Percentiles rank a stretch among this genome's conserved stretches.
Evolutionary conservation across 2,113 vertebrate species (phyloP).

Genomic region (Bucco capensis): DNA sequence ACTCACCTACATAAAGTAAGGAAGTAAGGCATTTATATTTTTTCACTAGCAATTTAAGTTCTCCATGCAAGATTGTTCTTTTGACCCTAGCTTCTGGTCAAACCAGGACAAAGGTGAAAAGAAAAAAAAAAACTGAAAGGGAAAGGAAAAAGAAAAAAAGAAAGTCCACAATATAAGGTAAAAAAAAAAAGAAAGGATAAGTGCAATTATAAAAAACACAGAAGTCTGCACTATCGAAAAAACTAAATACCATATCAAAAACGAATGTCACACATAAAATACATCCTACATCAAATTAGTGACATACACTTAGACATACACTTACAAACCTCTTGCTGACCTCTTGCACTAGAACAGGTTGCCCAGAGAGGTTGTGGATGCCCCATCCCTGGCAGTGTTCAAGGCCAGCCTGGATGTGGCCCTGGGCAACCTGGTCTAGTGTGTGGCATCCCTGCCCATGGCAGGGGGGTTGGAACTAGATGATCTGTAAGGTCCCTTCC

Average conservation of each 20-base stretch:
- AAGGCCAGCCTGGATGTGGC: too few relatives aligned
- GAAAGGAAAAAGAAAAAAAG: too few relatives aligned
- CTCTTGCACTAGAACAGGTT: too few relatives aligned
- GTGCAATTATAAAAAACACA: background rate
- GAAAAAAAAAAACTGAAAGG: too few relatives aligned
- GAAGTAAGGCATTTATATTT: background rate
- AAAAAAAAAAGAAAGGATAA: background rate
- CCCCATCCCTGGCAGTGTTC: too few relatives aligned
- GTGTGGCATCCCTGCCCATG: too few relatives aligned
- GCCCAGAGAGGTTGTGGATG: too few relatives aligned
- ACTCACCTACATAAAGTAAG: background rate
- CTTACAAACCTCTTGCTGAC: background rate
- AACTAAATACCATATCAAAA: background rate
- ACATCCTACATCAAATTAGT: background rate
- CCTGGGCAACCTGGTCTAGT: too few relatives aligned
- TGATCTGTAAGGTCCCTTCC: too few relatives aligned
- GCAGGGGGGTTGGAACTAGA: too few relatives aligned
- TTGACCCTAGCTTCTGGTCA: too few relatives aligned
- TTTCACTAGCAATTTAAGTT: background rate
- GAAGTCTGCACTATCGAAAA: background rate
- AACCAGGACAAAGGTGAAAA: background rate
- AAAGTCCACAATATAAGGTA: background rate
- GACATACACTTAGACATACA: accelerated
- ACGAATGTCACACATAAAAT: background rate
- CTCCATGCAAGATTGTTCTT: background rate